These are phyloP conservation scores for Bubo blakistoni DNA, from an alignment of 2,113 vertebrate species.

Conservation along the genomic window DNA sequence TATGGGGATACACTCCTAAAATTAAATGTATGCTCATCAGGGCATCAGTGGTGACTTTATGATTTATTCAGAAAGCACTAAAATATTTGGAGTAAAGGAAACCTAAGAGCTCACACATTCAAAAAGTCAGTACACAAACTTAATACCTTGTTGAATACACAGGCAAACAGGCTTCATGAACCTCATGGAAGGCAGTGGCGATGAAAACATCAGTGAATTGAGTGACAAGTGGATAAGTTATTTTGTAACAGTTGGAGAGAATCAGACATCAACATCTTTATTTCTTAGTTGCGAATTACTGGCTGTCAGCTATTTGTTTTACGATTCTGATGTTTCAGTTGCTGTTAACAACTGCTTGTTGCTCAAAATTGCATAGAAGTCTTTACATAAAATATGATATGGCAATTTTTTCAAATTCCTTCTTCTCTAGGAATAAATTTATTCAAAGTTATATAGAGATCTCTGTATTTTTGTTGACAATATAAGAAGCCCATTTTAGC, in stretches of 20 bases:
- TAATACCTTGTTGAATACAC: not conserved
- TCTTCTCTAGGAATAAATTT: not conserved
- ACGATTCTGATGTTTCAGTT: not conserved
- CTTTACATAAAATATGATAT: not conserved
- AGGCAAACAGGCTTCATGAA: not conserved
- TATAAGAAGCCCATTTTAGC: not conserved
- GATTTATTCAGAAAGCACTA: not conserved
- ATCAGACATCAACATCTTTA: not conserved
- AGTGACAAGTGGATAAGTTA: not conserved
- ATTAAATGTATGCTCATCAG: not conserved
- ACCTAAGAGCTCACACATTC: not conserved
- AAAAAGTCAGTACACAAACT: not conserved
- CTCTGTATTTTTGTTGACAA: not conserved
- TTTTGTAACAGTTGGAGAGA: not conserved
- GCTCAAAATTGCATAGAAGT: not conserved
- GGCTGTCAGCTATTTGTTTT: slow-evolving; percentile 8
- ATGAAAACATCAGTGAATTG: not conserved
- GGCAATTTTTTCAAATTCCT: not conserved
- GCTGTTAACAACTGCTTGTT: not conserved
- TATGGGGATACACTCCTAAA: not conserved
- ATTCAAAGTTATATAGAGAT: not conserved
- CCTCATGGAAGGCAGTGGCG: not conserved
- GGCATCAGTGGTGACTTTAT: not conserved
- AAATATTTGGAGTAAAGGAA: not conserved
- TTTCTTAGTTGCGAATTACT: not conserved